phyloP scores from a whole-genome alignment of 2,113 vertebrate species.

The Dendrocopos noguchii region DNA sequence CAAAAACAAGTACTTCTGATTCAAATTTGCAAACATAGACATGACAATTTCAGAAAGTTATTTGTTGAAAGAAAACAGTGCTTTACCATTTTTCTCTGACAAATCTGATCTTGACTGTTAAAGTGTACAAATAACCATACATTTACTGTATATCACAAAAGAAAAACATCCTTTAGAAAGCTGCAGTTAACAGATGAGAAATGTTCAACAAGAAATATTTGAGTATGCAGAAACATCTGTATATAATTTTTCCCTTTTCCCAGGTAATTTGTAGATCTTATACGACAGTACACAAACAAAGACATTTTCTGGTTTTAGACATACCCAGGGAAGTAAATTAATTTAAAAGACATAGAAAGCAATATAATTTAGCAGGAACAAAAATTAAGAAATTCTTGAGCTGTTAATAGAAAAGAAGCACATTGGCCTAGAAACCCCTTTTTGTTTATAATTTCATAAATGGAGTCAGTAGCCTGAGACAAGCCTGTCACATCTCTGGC shows the following conservation, averaged over 20 bases:
- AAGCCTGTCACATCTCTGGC: conserved; percentile 44
- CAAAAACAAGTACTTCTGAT: neutral
- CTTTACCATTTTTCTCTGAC: neutral
- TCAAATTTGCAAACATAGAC: neutral
- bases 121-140: neutral
- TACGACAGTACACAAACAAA: neutral
- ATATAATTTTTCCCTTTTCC: neutral
- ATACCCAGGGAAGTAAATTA: neutral
- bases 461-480: neutral
- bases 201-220: neutral
- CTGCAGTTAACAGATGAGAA: neutral
- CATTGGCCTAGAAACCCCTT: neutral
- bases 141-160: neutral
- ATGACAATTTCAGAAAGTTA: neutral
- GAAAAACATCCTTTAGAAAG: neutral
- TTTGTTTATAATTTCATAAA: conserved; percentile 47
- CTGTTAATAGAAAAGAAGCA: neutral
- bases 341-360: neutral
- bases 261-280: neutral
- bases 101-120: neutral
- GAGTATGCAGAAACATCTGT: neutral
- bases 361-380: neutral
- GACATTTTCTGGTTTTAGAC: neutral
- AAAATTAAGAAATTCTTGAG: neutral
- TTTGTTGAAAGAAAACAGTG: neutral